Conservation (phyloP, 2,888 invertebrate species). For the Argynnis bischoffii region DNA sequence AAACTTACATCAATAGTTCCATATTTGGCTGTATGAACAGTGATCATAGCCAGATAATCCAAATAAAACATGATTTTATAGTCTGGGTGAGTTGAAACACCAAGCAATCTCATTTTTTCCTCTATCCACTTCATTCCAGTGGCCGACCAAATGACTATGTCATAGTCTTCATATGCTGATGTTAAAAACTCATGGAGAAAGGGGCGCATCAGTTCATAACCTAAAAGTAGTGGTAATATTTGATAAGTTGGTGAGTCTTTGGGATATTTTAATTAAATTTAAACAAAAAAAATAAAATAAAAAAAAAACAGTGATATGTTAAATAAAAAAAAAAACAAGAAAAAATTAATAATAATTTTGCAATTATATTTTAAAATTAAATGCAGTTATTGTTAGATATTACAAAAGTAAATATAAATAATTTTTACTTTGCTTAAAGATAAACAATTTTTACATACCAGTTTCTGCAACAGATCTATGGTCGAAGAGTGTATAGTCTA, state of each 20-base stretch:
- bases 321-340: no score
- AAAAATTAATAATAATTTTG: no score
- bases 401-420: background rate
- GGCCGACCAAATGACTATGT: constrained; percentile 99
- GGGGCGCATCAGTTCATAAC: constrained; percentile 95
- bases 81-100: constrained; percentile 90
- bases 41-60: constrained; percentile 97
- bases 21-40: constrained; percentile 94
- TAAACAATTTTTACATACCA: constrained; percentile 56
- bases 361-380: no score
- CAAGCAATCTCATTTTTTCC: constrained; percentile 96
- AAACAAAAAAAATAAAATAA: no score
- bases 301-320: no score
- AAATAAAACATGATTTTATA: constrained; percentile 97
- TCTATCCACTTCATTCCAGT: constrained; percentile 99
- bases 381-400: no score
- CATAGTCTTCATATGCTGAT: constrained; percentile 93
- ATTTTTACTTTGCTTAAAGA: background rate
- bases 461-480: constrained; percentile 96
- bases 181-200: constrained; percentile 96
- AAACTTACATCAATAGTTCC: constrained; percentile 93
- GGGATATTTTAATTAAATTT: no score
- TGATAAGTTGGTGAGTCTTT: no score
- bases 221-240: constrained; percentile 55
- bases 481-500: constrained; percentile 98